Conservation (phyloP, 2,888 invertebrate species). For the Ceraclea dissimilis region DNA sequence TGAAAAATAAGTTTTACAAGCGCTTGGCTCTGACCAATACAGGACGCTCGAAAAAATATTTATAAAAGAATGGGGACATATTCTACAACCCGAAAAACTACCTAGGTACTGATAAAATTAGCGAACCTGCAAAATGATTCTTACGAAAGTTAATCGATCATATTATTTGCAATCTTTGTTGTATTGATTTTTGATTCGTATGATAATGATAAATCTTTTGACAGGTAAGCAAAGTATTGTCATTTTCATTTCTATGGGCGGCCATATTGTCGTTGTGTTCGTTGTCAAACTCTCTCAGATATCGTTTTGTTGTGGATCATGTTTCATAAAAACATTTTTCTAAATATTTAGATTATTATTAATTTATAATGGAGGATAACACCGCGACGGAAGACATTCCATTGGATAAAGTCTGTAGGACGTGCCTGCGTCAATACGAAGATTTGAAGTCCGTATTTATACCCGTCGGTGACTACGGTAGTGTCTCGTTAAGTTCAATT, state of each 20-base stretch:
- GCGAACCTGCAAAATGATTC: too few species aligned
- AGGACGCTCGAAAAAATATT: too few species aligned
- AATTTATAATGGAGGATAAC: slow-evolving; percentile 4
- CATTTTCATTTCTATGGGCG: neutral
- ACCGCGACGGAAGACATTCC: slow-evolving; percentile 5
- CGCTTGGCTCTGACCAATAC: too few species aligned
- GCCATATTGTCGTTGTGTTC: neutral
- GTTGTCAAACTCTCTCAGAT: neutral
- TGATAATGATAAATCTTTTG: neutral
- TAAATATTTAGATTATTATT: neutral
- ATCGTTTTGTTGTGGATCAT: neutral
- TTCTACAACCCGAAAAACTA: too few species aligned
- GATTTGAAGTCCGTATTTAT: slow-evolving; percentile 35
- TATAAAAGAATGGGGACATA: too few species aligned
- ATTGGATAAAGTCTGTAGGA: slow-evolving; percentile 14
- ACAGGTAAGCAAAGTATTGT: neutral
- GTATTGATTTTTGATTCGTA: neutral
- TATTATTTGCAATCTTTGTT: too few species aligned
- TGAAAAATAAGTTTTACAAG: too few species aligned
- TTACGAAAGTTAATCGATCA: too few species aligned
- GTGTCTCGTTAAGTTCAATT: slow-evolving; percentile 8
- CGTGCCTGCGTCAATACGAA: slow-evolving; percentile 8
- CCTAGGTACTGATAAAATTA: too few species aligned
- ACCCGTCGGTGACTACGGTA: slow-evolving; percentile 28
- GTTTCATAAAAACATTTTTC: neutral